phyloP scores from a whole-genome alignment of 2,797 vertebrate species.

The Huso huso region DNA sequence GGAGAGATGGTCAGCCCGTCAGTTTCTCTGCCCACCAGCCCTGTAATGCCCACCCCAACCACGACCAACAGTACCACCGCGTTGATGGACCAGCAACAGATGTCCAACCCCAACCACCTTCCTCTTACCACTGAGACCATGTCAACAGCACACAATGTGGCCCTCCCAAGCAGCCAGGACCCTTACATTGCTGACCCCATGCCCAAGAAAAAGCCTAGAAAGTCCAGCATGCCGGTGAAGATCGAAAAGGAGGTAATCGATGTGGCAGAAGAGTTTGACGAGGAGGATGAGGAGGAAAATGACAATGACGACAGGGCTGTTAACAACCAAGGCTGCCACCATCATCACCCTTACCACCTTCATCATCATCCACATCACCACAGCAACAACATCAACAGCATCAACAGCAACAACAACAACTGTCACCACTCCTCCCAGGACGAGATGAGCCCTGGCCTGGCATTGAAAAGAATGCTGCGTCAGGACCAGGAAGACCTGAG shows the following conservation, averaged over 20 bases:
- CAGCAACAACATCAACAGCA: conserved; percentile 63
- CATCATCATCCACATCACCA: conserved; percentile 35
- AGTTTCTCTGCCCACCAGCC: conserved; percentile 88
- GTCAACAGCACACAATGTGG: conserved; percentile 49
- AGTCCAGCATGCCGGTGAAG: conserved; percentile 98
- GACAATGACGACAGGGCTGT: conserved; percentile 49
- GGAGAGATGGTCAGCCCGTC: conserved; percentile 91
- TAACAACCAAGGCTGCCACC: conserved; percentile 17
- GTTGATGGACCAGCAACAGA: conserved; percentile 56
- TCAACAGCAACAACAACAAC: conserved; percentile 57
- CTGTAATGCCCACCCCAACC: conserved; percentile 72
- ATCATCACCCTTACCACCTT: conserved; percentile 38
- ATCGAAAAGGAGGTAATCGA: conserved; percentile 98
- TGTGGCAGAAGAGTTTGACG: conserved; percentile 88
- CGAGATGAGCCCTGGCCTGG: conserved; percentile 87
- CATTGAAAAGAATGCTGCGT: conserved; percentile 83
- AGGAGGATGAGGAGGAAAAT: conserved; percentile 85
- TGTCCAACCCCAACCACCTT: conserved; percentile 35
- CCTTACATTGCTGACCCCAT: conserved; percentile 71
- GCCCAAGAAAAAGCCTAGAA: conserved; percentile 96
- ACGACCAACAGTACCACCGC: conserved; percentile 52
- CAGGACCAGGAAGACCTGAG: conserved; percentile 75
- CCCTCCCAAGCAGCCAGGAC: conserved; percentile 55
- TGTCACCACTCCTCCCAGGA: conserved; percentile 87
- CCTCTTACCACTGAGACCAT: conserved; percentile 50